phyloP scores from a whole-genome alignment of 1,140 invertebrate species.

The Colletes latitarsis region DNA sequence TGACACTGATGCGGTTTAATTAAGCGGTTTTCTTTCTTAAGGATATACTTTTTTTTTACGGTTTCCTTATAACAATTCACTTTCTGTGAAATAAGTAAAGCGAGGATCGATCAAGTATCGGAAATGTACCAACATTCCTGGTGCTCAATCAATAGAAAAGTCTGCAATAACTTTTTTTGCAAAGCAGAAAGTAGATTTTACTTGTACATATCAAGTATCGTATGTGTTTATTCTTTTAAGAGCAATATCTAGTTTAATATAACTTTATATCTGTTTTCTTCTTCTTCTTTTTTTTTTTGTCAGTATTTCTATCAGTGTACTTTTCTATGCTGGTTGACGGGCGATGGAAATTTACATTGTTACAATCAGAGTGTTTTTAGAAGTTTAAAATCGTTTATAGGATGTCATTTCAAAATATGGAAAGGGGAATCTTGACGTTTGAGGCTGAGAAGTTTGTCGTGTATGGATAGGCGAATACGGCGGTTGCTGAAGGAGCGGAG shows the following conservation, averaged over 20 bases:
- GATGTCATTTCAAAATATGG: constrained; percentile 77
- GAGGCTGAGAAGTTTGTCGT: constrained; percentile 67
- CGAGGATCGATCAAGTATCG: constrained; percentile 57
- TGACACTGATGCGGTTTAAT: constrained; percentile 28
- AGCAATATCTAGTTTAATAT: constrained; percentile 12
- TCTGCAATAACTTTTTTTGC: constrained; percentile 17
- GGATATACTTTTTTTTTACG: not conserved
- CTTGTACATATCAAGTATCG: constrained; percentile 20
- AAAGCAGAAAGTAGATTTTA: constrained; percentile 19
- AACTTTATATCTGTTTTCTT: constrained; percentile 4
- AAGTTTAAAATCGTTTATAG: constrained; percentile 74
- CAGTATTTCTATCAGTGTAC: constrained; percentile 39
- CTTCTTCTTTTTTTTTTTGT: not conserved
- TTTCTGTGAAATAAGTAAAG: constrained; percentile 37
- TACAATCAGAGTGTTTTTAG: constrained; percentile 26
- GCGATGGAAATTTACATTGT: constrained; percentile 39
- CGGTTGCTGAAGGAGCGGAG: constrained; percentile 69
- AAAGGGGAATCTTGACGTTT: constrained; percentile 75
- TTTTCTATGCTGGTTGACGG: constrained; percentile 44
- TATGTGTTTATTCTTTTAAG: constrained; percentile 9
- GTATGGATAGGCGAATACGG: constrained; percentile 70
- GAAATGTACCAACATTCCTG: constrained; percentile 55
- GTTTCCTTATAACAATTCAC: constrained; percentile 33
- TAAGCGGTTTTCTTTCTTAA: not conserved
- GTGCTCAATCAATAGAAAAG: constrained; percentile 48